Base-by-base conservation (phyloP, 35 echinoderm and acorn worm genomes). In the Nesometra sesokonis region DNA sequence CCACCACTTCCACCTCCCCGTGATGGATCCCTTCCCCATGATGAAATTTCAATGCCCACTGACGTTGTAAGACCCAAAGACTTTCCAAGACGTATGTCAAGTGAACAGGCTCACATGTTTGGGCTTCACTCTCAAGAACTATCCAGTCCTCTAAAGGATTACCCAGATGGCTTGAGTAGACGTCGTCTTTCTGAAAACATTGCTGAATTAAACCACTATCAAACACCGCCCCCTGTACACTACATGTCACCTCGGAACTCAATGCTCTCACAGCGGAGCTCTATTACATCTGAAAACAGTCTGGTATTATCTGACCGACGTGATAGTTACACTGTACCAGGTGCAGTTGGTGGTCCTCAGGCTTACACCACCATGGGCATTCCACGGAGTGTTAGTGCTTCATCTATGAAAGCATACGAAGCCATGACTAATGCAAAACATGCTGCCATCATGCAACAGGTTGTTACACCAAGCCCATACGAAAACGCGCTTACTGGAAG, bases 401-500 rank as follows among this genome's bases (percentile, higher is more conserved):
- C 35, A 81, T 81, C 79, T 3, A 36, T 34, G 32, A 36, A 81
- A 36, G 35, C 79, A 2, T 34, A 81, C 13, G 79, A 81, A 81
- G 35, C 79, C 3, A 33, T 81, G 35, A 15, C 79, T 31, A 33
- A 13, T 36, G 32, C 79, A 2, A 81, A 34, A 36, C 11, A 34
- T 81, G 32, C 32, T 9, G 35, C 32, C 2, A 36, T 33, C 0
- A 3, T 33, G 9, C 32, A 81, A 34, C 32, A 81, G 13, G 32
- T 34, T 30, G 13, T 3, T 32, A 36, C 32, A 13, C 35, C 88
- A 78, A 92, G 82, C 82, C 91, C 91, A 11, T 92, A 88, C 30
- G 80, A 88, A 29, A 92, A 88, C 33, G 81, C 77, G 31, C 76
- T 95, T 3, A 47, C 84, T 13, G 46, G 87, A 17, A 95, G 90